Conservation (phyloP, 1,140 invertebrate genomes). For the Bombyx mori region DNA sequence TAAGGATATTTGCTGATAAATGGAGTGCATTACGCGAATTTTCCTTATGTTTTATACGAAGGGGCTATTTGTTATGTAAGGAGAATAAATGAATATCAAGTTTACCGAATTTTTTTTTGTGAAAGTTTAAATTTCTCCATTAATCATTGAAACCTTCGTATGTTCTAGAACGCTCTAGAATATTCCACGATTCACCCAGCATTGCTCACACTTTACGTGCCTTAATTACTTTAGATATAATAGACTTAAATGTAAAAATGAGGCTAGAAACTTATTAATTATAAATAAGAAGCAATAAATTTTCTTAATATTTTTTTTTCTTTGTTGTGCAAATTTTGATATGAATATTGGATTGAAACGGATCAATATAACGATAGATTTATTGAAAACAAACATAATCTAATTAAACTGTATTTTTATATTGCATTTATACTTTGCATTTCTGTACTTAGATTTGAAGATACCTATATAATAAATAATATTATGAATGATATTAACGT, state of each 20-base stretch:
- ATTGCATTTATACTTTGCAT: slow-evolving; percentile 21
- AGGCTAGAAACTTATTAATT: not conserved
- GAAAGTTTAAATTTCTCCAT: no score
- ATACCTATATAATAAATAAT: slow-evolving; percentile 2
- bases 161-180: not conserved
- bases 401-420: slow-evolving; percentile 7
- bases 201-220: not conserved
- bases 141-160: not conserved
- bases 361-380: not conserved
- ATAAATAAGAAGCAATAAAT: not conserved
- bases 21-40: not conserved
- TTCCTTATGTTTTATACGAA: not conserved
- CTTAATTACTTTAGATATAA: not conserved
- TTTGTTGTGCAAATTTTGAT: not conserved
- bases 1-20: slow-evolving; percentile 1
- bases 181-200: not conserved
- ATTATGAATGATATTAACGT: not conserved
- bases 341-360: not conserved
- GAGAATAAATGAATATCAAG: no score
- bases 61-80: no score
- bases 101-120: no score
- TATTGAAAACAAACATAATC: not conserved
- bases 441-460: slow-evolving; percentile 16
- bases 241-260: not conserved
- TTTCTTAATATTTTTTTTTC: not conserved